Conservation (phyloP, 2,113 vertebrate genomes). For the Paedocypris sp. region DNA sequence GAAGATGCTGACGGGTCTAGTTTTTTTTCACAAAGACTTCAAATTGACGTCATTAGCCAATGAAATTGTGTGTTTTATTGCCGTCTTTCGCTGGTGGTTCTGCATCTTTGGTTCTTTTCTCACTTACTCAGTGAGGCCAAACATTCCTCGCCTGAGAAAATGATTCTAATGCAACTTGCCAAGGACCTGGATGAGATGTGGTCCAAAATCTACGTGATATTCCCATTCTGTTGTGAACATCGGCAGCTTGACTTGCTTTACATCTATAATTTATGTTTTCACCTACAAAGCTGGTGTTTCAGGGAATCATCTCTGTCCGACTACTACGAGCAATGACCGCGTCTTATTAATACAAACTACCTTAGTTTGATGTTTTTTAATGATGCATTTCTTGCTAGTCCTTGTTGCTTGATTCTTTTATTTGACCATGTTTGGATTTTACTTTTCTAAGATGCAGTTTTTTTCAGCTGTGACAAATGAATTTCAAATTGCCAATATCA, state of each 20-base stretch:
- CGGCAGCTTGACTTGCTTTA: too few species aligned
- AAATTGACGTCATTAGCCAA: too few species aligned
- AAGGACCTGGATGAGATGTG: background rate
- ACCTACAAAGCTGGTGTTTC: background rate
- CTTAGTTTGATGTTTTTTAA: background rate
- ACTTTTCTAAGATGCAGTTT: conserved; percentile 4
- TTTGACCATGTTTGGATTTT: too few species aligned
- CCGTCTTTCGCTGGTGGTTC: conserved; percentile 37
- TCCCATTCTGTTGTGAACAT: background rate
- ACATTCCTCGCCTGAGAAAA: conserved; percentile 13
- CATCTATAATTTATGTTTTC: background rate
- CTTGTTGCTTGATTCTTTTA: too few species aligned
- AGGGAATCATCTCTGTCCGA: background rate
- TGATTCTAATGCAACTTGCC: background rate
- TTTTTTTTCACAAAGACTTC: conserved; percentile 35
- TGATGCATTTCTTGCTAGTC: too few species aligned
- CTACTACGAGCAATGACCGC: conserved; percentile 6
- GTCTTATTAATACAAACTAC: background rate
- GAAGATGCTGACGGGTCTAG: too few species aligned
- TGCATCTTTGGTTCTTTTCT: too few species aligned
- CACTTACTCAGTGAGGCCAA: background rate
- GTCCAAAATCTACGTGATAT: too few species aligned
- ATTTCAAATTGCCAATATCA: background rate
- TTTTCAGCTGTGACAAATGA: background rate
- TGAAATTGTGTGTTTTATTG: too few species aligned